These are phyloP conservation scores for Fulmarus glacialis DNA, from an alignment of 2,113 vertebrate species.

Conservation along the genomic window DNA sequence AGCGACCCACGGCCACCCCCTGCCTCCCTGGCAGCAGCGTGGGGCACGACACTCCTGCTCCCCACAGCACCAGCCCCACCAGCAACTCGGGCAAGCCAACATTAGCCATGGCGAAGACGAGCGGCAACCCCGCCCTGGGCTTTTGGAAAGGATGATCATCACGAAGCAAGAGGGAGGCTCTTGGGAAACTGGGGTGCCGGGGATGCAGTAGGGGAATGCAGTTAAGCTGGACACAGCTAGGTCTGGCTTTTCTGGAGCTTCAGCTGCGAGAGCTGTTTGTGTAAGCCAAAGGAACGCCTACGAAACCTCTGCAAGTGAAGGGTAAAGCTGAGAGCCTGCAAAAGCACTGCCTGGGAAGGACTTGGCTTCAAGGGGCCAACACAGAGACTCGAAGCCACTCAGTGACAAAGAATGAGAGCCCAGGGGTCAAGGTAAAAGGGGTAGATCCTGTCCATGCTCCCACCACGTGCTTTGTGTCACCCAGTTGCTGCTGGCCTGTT, in stretches of 20 bases:
- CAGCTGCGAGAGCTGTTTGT: neutral
- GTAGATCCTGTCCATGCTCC: neutral
- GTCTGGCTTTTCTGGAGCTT: neutral
- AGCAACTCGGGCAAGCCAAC: neutral
- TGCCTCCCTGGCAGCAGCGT: neutral
- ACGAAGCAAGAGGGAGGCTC: neutral
- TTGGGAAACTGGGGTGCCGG: neutral
- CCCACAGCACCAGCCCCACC: neutral
- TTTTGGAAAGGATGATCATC: neutral
- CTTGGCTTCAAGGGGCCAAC: neutral
- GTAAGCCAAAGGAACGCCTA: neutral
- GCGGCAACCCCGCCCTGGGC: fast-evolving
- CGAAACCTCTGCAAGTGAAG: neutral
- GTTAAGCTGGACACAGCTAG: neutral
- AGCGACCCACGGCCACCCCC: fast-evolving
- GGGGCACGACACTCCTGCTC: fast-evolving
- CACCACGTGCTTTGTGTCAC: neutral
- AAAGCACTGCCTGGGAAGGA: neutral
- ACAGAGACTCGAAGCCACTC: neutral
- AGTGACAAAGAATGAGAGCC: neutral
- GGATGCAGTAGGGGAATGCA: fast-evolving
- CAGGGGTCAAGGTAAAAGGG: neutral
- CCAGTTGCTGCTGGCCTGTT: neutral
- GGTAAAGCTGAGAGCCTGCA: neutral
- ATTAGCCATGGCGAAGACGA: fast-evolving